Evolutionary conservation across 2,888 invertebrate genomes (phyloP), one percentile per base, ranked within the genome.

Genomic region (Protonemura montana): DNA sequence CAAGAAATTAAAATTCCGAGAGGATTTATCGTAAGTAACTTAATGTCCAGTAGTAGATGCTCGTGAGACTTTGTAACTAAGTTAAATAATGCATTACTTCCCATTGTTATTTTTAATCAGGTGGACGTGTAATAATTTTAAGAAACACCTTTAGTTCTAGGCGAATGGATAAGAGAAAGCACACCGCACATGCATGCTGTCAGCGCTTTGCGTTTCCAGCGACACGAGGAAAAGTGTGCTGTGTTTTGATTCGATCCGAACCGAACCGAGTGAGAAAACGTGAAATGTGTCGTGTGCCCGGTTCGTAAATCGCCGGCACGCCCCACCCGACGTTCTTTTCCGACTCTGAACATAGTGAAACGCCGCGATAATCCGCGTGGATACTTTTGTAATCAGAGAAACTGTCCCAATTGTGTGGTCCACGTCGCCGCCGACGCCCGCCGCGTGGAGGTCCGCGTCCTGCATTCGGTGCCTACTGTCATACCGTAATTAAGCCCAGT

Each of bases 31-130:
- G 59, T 59, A 2, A 59, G 35, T 3, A 16, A 59, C 59, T 21
- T 21, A 59, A 21, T 59, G 35, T 21, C 3, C 59, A 13, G 59
- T 59, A 59, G 59, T 21, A 59, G 21, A 59, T 59, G 2, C 59
- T 59, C 59, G 59, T 21, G 59, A 59, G 59, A 59, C 59, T 10
- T n/a, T 35, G 10, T 59, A 59, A 7, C 59, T 59, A 21, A 16
- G 59, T 59, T 59, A 59, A 59, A 59, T 59, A 59, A 59, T 21
- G 59, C 59, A 59, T 59, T 59, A 59, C 59, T 59, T 59, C 59
- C 21, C 59, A 59, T 59, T 59, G 59, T 59, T 2, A 59, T 59
- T 35, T 35, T 3, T 35, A 35, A 35, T 35, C 35, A 2, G 59
- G 16, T 59, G 13, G 2, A 59, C 59, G 59, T 59, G 59, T 59